A percentile compares a stretch with the other conserved stretches of the same genome.
Conservation (phyloP, 2,888 invertebrate species). For the Apamea anceps region DNA sequence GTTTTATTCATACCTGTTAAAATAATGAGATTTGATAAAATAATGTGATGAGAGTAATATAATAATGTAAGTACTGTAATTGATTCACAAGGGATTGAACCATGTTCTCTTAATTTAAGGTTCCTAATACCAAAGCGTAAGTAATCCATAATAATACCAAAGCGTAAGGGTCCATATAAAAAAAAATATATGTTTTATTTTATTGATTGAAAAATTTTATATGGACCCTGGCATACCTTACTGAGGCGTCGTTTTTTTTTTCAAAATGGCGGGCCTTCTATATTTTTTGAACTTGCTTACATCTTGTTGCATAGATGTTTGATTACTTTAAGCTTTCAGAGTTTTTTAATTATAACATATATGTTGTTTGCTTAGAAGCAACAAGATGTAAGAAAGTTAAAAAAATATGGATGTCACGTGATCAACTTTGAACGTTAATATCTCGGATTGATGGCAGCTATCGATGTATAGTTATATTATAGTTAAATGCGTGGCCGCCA, state of each 20-base stretch:
- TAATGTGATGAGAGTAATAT: no score
- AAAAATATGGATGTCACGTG: neutral
- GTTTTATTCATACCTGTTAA: slow-evolving; percentile 41
- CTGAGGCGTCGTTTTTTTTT: no score
- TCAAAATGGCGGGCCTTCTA: neutral
- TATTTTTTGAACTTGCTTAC: neutral
- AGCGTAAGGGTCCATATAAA: no score
- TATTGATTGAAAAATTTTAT: no score
- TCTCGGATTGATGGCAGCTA: neutral
- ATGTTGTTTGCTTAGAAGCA: no score
- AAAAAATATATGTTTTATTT: no score
- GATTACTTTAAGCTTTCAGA: no score
- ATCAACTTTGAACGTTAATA: neutral
- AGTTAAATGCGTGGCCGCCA: neutral
- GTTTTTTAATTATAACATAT: no score
- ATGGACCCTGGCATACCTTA: no score
- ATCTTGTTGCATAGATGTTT: no score
- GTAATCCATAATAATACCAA: neutral
- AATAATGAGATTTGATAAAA: neutral
- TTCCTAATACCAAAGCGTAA: neutral
- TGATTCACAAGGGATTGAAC: neutral
- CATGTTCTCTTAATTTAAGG: neutral
- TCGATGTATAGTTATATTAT: no score
- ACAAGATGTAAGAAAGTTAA: no score
- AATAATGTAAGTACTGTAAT: neutral